Evolutionary conservation across 2,888 invertebrate genomes (phyloP).

Genomic region (Tetranychus truncatus): DNA sequence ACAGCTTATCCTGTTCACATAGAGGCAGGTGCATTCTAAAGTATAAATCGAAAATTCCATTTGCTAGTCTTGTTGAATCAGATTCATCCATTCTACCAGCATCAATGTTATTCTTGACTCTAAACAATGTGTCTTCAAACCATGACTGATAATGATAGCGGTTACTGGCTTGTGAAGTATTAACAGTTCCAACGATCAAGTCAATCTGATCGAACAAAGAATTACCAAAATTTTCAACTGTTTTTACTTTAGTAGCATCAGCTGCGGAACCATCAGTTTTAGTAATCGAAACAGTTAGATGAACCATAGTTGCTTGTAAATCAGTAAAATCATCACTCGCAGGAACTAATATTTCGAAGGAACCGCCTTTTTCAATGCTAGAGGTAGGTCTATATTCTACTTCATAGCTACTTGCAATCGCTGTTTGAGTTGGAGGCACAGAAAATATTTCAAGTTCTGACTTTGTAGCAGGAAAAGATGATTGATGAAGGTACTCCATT

Average conservation of each 20-base stretch:
- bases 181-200: background rate
- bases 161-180: background rate
- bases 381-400: background rate
- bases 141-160: background rate
- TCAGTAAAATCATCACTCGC: background rate
- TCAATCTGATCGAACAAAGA: background rate
- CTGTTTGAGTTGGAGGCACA: background rate
- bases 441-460: background rate
- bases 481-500: background rate
- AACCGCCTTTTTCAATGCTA: background rate
- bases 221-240: background rate
- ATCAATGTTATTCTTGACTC: background rate
- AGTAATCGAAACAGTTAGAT: background rate
- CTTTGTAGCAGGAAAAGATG: background rate
- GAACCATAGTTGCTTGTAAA: background rate
- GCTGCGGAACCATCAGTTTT: background rate
- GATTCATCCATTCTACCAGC: background rate
- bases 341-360: background rate
- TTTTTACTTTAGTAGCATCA: background rate
- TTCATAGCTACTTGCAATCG: background rate
- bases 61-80: background rate
- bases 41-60: background rate
- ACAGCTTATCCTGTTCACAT: background rate
- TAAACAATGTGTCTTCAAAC: background rate
- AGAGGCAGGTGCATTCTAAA: background rate